Evolutionary conservation across 2,888 invertebrate species (phyloP).

Genomic region (Omphaloscelis lunosa): DNA sequence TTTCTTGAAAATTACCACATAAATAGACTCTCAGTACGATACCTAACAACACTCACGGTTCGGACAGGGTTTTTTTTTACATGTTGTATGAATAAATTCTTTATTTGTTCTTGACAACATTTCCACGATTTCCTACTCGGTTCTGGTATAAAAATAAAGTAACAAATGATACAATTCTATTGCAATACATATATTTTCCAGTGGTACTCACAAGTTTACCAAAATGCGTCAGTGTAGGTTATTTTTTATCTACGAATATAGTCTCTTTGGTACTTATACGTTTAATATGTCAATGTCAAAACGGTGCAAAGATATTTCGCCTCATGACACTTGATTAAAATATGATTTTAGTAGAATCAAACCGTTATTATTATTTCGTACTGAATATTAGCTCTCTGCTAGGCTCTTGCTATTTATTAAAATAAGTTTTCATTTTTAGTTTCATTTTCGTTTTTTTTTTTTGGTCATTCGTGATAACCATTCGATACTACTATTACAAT

Average conservation of each 20-base stretch:
- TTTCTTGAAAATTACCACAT: too few species aligned
- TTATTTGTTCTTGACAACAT: slow-evolving; percentile 3
- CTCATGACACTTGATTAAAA: background rate
- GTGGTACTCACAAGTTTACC: background rate
- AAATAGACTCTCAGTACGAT: too few species aligned
- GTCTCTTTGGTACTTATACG: slow-evolving; percentile 41
- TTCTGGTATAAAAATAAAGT: slow-evolving; percentile 3
- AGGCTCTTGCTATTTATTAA: background rate
- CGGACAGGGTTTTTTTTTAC: too few species aligned
- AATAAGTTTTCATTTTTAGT: background rate
- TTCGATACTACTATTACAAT: background rate
- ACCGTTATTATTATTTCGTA: background rate
- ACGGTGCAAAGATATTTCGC: background rate
- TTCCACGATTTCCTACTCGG: background rate
- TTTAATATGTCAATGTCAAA: background rate
- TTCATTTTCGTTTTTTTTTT: too few species aligned
- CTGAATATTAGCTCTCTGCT: slow-evolving; percentile 3
- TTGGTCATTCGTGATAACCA: background rate
- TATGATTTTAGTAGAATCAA: slow-evolving; percentile 7
- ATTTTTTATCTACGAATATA: slow-evolving; percentile 6
- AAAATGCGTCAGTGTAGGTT: background rate
- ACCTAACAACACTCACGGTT: too few species aligned
- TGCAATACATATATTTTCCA: background rate
- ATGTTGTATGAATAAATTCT: background rate
- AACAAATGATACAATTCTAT: background rate